phyloP scores from a whole-genome alignment of 2,797 vertebrate species.

The Bucorvus abyssinicus region DNA sequence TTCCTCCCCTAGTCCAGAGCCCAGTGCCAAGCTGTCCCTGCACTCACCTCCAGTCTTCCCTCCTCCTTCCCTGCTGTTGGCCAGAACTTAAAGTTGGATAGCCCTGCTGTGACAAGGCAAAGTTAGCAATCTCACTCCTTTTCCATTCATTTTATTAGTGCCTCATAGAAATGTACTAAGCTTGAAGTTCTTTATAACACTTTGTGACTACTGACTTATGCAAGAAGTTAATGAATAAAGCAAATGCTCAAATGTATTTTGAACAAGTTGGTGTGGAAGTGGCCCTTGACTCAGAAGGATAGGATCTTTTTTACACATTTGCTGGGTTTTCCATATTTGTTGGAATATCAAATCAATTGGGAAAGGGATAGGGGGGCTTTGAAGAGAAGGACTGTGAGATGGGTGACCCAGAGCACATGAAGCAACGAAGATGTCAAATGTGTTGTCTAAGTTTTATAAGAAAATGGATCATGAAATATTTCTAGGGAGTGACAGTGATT shows the following conservation, averaged over 20 bases:
- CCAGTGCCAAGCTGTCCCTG: accelerated
- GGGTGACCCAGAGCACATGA: background rate
- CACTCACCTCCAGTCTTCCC: background rate
- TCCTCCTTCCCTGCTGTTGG: background rate
- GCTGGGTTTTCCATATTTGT: background rate
- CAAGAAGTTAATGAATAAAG: background rate
- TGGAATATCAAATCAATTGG: background rate
- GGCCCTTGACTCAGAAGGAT: background rate
- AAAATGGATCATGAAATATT: background rate
- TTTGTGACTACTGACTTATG: background rate
- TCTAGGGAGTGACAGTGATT: background rate
- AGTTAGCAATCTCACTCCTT: background rate
- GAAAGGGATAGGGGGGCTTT: background rate
- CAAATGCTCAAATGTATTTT: accelerated
- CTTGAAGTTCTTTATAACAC: background rate
- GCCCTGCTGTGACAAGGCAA: background rate
- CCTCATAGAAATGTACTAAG: background rate
- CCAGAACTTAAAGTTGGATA: background rate
- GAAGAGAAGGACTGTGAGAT: background rate
- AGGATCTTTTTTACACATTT: background rate
- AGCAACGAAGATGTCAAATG: background rate
- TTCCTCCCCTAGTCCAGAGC: background rate
- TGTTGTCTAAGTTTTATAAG: background rate
- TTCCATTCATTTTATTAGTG: background rate
- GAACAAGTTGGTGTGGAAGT: background rate